Evolutionary conservation across 2,888 invertebrate genomes (phyloP), one percentile per base, ranked within the genome.

Genomic region (Apodemia zela): DNA sequence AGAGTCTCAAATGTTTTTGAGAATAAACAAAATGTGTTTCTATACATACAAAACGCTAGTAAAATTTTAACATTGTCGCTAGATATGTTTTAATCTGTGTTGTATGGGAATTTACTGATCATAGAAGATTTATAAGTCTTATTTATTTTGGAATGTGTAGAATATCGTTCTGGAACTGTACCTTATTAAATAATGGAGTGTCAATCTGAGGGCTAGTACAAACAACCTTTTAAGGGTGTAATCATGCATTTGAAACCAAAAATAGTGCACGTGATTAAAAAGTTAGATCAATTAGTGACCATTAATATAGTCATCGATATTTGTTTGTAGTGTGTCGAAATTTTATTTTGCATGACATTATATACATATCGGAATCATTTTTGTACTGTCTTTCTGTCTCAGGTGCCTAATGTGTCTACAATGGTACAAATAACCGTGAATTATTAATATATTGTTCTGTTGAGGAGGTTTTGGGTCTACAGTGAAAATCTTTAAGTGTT

Each of bases 341-440:
- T 58, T 63, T 71, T 66, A 68, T 66, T 72, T 69, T 69, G 69
- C 73, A 72, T 71, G 69, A 74, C 70, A 72, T 69, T 70, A 69
- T 73, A 80, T 79, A 83, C 82, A 83, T 83, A 83, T 82, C 82
- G 80, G 70, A 75, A 73, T 70, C 65, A 66, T 60, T 67, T 62
- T 63, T 65, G 45, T 33, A 42, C 62, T 57, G 59, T 54, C 47
- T 59, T 17, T 63, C 60, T 33, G 57, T 35, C 57, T 57, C 61
- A 42, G 58, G 57, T 58, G 47, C 61, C 61, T 49, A 35, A 38
- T 64, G n/a, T 42, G 59, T 65, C 73, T 67, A 75, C 74, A 73
- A 81, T 78, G 80, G 85, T 85, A 86, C 87, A 87, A 87, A 85
- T 80, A 78, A 72, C 77, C 76, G 74, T 77, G 78, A 81, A 77